Evolutionary conservation across 2,797 vertebrate genomes (phyloP), one percentile per base, ranked within the genome.

Genomic region (Acanthopagrus latus): DNA sequence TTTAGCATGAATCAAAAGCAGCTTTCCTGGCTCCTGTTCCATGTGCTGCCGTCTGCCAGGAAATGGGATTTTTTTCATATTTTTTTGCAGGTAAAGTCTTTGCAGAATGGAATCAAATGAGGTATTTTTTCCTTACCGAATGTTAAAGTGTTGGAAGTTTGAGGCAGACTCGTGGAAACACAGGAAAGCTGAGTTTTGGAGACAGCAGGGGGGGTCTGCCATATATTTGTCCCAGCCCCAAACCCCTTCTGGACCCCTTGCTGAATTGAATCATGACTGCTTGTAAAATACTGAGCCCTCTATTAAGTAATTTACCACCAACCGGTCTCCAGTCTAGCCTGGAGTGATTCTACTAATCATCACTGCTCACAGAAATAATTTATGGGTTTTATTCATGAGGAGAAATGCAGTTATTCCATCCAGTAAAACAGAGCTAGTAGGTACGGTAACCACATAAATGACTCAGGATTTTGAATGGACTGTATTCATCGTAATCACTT

Each of bases 1-100:
- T 94, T 94, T 93, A 93, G 85, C 91, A 94, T 90, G 92, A 94
- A 94, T 94, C 92, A 92, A 93, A 95, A 93, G 89, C 92, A 94
- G 93, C 92, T 94, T 94, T 95, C 88, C 93, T 95, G 94, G 94
- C 93, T 91, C 83, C 66, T 14, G 71, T 81, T 89, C 90, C 80
- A 76, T 74, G 41, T 12, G 76, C 87, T 86, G 70, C 76, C 7
- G 86, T 80, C 89, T 94, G 93, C 93, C 94, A 94, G 93, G 94
- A 95, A 94, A 94, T 92, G 71, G 87, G 80, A 82, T 88, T 93
- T 92, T 93, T 87, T 88, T 87, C 63, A 77, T 69, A 80, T 87
- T 88, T 91, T 91, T 92, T 89, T 88, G 84, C 93, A 95, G 93
- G 94, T 95, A 93, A 92, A 91, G 87, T 90, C 76, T 88, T 90